Base-by-base conservation (phyloP, 2,113 vertebrate genomes). In the Xiphias gladius region DNA sequence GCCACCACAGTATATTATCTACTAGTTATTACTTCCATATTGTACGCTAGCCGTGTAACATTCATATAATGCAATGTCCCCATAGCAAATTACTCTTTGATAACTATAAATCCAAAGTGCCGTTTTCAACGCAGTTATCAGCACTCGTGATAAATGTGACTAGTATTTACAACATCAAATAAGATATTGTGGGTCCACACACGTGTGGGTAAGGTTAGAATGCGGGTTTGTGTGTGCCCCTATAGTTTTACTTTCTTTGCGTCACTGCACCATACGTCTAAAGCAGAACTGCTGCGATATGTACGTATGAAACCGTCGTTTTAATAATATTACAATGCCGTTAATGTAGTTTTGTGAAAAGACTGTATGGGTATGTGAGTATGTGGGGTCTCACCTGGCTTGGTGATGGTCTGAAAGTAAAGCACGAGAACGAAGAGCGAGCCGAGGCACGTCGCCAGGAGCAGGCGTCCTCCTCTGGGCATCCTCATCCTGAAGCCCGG, bases 381-480 rank as follows among this genome's bases (percentile, higher is more conserved):
- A 2, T 14, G 20, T 20, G 24, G 5, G 5, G 14, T 54, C 90
- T 91, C 89, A 95, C 95, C 95, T 79, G 91, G 83, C 73, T 90
- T 94, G 14, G 90, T 89, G 91, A 91, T 91, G 93, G 69, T 95
- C 88, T 96, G 95, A n/a, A 93, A 93, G 88, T 95, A 96, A 13
- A 96, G 91, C 41, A 96, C 90, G 2, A 95, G 89, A 12, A 95
- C 92, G 82, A 94, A 92, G 78, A 96, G 91, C 54, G 95, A 95
- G 52, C 94, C 88, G 46, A 95, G 86, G 92, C 93, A 94, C 83
- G 90, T 95, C 86, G 92, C 94, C 92, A 96, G 85, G 75, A 95
- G 91, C 92, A 95, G 75, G 78, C 93, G 93, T 90, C 94, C 94
- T 90, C 89, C 91, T 78, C 91, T 81, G 82, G 93, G 92, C 88